Conservation (phyloP, 2,888 invertebrate genomes). For the Halictus ligatus region DNA sequence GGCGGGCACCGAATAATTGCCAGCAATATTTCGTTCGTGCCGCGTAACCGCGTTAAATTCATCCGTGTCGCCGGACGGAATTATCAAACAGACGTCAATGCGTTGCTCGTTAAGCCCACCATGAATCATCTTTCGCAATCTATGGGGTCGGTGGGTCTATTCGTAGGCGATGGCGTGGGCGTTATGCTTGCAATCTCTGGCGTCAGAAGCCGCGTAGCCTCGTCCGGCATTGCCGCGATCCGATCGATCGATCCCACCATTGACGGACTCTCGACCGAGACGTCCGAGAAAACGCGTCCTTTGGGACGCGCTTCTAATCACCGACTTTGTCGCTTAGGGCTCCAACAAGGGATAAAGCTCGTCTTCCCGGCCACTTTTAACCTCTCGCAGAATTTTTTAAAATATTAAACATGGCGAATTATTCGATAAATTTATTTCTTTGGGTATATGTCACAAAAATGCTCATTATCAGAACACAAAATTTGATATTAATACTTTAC, state of each 20-base stretch:
- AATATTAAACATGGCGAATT: background rate
- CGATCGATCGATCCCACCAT: background rate
- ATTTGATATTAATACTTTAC: background rate
- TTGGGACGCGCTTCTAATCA: background rate
- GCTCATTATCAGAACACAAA: background rate
- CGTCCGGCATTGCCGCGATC: background rate
- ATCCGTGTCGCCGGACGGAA: background rate
- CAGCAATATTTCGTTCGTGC: conserved; percentile 7
- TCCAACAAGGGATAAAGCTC: background rate
- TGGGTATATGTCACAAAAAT: no score
- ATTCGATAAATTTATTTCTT: background rate
- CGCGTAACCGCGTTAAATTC: background rate
- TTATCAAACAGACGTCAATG: conserved; percentile 23
- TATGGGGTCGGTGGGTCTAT: background rate
- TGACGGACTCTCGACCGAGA: background rate
- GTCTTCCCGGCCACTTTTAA: background rate
- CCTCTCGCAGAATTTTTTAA: no score
- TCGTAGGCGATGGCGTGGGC: background rate
- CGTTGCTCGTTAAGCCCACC: background rate
- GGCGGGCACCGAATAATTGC: conserved; percentile 15
- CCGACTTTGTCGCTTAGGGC: background rate
- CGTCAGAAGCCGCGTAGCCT: background rate
- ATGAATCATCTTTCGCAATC: conserved; percentile 21
- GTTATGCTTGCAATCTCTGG: background rate
- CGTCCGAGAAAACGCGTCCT: background rate